Base-by-base conservation (phyloP, 92 coral and sea anemone species). In the Parazoanthus darwini region DNA sequence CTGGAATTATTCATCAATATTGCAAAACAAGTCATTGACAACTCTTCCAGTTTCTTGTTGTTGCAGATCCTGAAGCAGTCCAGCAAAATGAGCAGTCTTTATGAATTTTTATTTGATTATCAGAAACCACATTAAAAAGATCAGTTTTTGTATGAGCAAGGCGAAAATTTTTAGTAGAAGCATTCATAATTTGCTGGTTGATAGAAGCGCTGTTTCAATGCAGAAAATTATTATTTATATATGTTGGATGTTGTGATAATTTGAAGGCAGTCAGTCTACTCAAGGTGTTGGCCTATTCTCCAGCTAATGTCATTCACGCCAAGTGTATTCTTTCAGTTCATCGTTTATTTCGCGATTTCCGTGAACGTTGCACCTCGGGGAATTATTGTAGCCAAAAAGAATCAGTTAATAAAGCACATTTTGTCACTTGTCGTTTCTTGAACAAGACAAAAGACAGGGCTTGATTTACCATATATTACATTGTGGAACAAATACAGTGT, bases 81-180 rank as follows among this genome's bases (percentile, higher is more conserved):
- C 72, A 50, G 73, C 58, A 36, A 72, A 81, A 85, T 44, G 79
- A 50, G 82, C 88, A 88, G 20, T 88, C 80, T 70, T 81, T 59
- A 20, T 37, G 5, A 38, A 66, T 44, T 48, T 73, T 70, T 71
- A 77, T 68, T 71, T 48, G 38, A 42, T 18, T 44, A 54, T 70
- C 63, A 46, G 78, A 73, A 70, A 71, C 44, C 58, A 44, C n/a
- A 33, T 22, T 51, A 29, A 84, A n/a, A 67, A 22, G 37, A 3
- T 11, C 16, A 44, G 15, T 84, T 84, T 44, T 71, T 22, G 78
- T 73, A 23, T 48, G 16, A 71, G 54, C 44, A 39, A 29, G 68
- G 56, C 9, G 29, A 84, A 71, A 50, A 84, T 37, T 38, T 8
- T 39, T 4, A 42, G n/a, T 29, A 42, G 51, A 59, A n/a, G 35